phyloP scores from a whole-genome alignment of 2,888 invertebrate species.

The Ashinkailepas kermadecensis region DNA sequence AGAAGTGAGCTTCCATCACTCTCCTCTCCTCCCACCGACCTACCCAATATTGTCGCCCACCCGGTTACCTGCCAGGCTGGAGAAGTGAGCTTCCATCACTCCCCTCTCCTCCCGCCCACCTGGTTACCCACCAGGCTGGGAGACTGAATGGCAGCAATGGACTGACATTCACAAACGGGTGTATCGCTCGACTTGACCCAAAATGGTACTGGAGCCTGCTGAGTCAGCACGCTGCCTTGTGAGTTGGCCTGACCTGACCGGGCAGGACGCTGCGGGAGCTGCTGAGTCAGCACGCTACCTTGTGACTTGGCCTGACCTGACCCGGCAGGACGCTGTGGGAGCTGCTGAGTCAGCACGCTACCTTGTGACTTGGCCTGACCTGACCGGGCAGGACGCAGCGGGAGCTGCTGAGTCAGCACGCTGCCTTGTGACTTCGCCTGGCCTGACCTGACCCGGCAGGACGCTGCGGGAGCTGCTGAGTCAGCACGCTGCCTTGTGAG shows the following conservation, averaged over 20 bases:
- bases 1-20: too few species aligned
- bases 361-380: neutral
- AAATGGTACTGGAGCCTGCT: constrained; percentile 40
- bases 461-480: constrained; percentile 40
- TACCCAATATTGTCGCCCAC: too few species aligned
- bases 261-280: constrained; percentile 39
- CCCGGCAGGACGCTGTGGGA: constrained; percentile 39
- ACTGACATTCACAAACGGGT: too few species aligned
- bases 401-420: constrained; percentile 29
- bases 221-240: constrained; percentile 45
- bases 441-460: constrained; percentile 35
- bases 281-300: constrained; percentile 46
- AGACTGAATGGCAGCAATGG: too few species aligned
- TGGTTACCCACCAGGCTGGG: too few species aligned
- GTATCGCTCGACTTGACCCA: constrained; percentile 30
- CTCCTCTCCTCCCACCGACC: too few species aligned
- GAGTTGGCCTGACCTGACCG: constrained; percentile 31
- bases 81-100: too few species aligned
- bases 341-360: constrained; percentile 38
- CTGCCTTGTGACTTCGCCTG: constrained; percentile 38
- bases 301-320: constrained; percentile 31
- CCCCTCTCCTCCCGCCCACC: too few species aligned
- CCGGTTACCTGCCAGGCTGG: too few species aligned
- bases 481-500: constrained; percentile 44
- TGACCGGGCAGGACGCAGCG: too few species aligned